These are phyloP conservation scores for Tonatia bakeri DNA, from an alignment of 2,113 vertebrate genomes.

Conservation along the genomic window DNA sequence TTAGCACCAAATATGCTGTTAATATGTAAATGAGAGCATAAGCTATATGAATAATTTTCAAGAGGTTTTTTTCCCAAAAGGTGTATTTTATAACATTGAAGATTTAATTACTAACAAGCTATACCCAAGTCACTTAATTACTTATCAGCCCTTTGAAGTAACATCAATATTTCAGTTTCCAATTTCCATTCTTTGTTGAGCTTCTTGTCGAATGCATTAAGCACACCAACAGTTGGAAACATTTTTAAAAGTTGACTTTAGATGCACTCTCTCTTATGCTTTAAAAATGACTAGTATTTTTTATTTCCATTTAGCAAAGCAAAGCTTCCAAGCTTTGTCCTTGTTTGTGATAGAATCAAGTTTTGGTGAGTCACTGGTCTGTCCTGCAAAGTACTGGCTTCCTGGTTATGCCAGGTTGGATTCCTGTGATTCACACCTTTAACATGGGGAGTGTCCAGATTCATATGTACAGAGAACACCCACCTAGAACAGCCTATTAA, in stretches of 20 bases:
- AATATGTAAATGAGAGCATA: not conserved
- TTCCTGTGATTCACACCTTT: not conserved
- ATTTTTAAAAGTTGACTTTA: not conserved
- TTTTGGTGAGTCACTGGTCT: not conserved
- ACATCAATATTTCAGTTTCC: constrained; percentile 75
- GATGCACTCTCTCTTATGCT: not conserved
- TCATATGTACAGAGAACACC: not conserved
- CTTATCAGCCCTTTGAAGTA: not conserved
- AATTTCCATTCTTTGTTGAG: constrained; percentile 85
- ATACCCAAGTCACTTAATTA: not conserved
- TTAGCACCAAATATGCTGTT: not conserved
- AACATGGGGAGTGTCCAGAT: not conserved
- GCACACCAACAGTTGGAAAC: not conserved
- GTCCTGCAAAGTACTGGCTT: not conserved
- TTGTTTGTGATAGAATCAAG: not conserved
- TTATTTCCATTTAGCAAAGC: constrained; percentile 17
- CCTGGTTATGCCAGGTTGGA: not conserved
- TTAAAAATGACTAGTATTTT: not conserved
- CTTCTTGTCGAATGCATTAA: not conserved
- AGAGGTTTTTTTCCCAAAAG: not conserved
- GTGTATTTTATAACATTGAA: not conserved
- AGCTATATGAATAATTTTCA: not conserved
- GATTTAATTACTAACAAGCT: not conserved
- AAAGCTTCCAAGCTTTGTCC: not conserved
- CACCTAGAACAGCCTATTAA: not conserved